Conservation (phyloP, 1,140 invertebrate species). For the Drosophila bipectinata region DNA sequence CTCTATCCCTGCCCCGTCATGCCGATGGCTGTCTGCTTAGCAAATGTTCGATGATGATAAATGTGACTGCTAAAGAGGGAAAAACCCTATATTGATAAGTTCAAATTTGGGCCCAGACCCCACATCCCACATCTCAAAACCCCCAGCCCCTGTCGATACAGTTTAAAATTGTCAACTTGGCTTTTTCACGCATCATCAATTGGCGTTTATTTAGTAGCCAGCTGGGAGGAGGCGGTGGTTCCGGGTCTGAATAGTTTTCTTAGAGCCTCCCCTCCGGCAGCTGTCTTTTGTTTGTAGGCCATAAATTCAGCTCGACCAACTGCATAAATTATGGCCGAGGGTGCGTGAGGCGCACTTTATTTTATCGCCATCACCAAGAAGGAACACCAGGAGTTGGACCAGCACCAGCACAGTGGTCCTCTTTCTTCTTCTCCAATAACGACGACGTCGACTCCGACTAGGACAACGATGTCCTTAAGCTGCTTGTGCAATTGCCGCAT, state of each 20-base stretch:
- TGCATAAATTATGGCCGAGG: slow-evolving; percentile 73
- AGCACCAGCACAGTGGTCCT: slow-evolving; percentile 5
- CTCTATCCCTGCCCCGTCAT: not conserved
- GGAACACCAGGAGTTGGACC: slow-evolving; percentile 5
- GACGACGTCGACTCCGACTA: not conserved
- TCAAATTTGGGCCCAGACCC: slow-evolving; percentile 5
- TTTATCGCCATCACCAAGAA: slow-evolving; percentile 53
- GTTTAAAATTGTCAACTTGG: slow-evolving; percentile 78
- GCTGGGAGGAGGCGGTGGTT: slow-evolving; percentile 39
- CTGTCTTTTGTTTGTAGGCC: slow-evolving; percentile 77
- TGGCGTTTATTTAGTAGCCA: slow-evolving; percentile 75
- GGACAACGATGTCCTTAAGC: slow-evolving; percentile 52
- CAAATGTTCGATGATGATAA: slow-evolving; percentile 80
- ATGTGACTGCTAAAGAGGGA: slow-evolving; percentile 44
- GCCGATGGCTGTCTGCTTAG: slow-evolving; percentile 38
- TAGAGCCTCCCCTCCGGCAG: slow-evolving; percentile 48
- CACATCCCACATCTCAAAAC: not conserved
- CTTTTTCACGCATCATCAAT: slow-evolving; percentile 78
- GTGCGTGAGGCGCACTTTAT: slow-evolving; percentile 67
- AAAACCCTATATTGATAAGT: slow-evolving; percentile 38
- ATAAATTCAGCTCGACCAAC: slow-evolving; percentile 64
- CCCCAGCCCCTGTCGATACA: slow-evolving; percentile 46
- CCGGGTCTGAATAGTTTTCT: slow-evolving; percentile 46
- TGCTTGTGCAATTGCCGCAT: slow-evolving; percentile 80
- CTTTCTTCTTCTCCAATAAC: not conserved